Evolutionary conservation across 2,888 invertebrate genomes (phyloP), one percentile per base, ranked within the genome.

Genomic region (Agriotes lineatus): DNA sequence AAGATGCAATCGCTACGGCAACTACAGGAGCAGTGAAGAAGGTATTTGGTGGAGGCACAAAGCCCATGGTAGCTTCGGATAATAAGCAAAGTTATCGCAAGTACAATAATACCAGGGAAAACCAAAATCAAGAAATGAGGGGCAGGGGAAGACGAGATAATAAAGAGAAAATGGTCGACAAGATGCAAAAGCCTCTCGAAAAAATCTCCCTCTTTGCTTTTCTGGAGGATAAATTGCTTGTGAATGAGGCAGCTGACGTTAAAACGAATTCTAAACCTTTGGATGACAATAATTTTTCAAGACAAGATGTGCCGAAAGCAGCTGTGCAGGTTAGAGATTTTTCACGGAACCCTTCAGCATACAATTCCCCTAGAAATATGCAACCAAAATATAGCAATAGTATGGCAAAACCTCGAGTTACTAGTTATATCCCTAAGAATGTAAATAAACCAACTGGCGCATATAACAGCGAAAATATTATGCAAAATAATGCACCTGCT

Each of bases 1-100:
- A 93, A 80, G 96, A 94, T 72, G 95, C 95, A 0, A 96, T 97
- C 77, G 95, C 95, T 10, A 95, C 95, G 81, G 96, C 95, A 33
- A 89, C 93, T 48, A 91, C 92, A 77, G 87, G 88, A 67, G 87
- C 87, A 19, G 85, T 86, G 35, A 87, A 84, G 72, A 87, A 87
- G 79, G 81, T 86, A 12, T 88, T 88, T 76, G 87, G 88, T 10
- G 87, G 88, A 33, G 86, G 87, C 70, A 33, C 42, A 37, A n/a
- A n/a, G n/a, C n/a, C n/a, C n/a, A 59, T 39, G 48, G 45, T 62
- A 45, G 25, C 7, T 25, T 25, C 25, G 5, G 52, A 52, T 33
- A 52, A 52, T 52, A 16, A 30, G 6, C 58, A 39, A 42, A 69
- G 16, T 52, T 56, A 54, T 59, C 56, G 59, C 60, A 60, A 44